phyloP scores from a whole-genome alignment of 2,888 invertebrate species.

The Alitta virens region DNA sequence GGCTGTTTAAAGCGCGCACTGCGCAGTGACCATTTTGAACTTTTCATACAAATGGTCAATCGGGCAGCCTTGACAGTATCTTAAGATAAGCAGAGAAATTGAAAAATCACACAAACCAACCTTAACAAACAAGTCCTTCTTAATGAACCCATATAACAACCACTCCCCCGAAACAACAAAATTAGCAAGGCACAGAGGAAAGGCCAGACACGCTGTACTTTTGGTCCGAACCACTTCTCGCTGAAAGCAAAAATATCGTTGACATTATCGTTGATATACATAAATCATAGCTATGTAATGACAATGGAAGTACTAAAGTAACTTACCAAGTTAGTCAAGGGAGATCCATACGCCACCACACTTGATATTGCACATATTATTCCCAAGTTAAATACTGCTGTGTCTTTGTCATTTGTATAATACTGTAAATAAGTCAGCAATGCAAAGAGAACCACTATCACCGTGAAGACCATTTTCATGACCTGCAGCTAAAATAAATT shows the following conservation, averaged over 20 bases:
- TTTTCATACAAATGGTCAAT: too few relatives aligned
- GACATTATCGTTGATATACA: background rate
- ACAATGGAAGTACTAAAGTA: too few relatives aligned
- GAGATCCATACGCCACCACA: conserved; percentile 17
- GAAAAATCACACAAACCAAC: conserved; percentile 59
- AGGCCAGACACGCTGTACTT: conserved; percentile 83
- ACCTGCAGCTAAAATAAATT: background rate
- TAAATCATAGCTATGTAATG: too few relatives aligned
- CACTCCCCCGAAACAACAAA: conserved; percentile 76
- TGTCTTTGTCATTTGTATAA: conserved; percentile 11
- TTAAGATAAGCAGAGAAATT: too few relatives aligned
- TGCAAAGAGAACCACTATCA: conserved; percentile 12
- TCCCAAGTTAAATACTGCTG: conserved; percentile 10
- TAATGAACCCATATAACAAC: conserved; percentile 77
- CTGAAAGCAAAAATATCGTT: conserved; percentile 59
- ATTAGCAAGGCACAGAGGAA: conserved; percentile 81
- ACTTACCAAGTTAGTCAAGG: conserved; percentile 19
- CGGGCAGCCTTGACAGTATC: too few relatives aligned
- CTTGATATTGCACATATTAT: conserved; percentile 1
- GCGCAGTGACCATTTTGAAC: too few relatives aligned
- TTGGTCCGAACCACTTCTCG: conserved; percentile 74
- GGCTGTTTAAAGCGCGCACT: too few relatives aligned
- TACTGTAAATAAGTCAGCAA: conserved; percentile 20
- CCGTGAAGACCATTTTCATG: conserved; percentile 4
- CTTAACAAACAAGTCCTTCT: conserved; percentile 73